phyloP scores from a whole-genome alignment of 2,113 vertebrate genomes.

The Danio rerio region DNA sequence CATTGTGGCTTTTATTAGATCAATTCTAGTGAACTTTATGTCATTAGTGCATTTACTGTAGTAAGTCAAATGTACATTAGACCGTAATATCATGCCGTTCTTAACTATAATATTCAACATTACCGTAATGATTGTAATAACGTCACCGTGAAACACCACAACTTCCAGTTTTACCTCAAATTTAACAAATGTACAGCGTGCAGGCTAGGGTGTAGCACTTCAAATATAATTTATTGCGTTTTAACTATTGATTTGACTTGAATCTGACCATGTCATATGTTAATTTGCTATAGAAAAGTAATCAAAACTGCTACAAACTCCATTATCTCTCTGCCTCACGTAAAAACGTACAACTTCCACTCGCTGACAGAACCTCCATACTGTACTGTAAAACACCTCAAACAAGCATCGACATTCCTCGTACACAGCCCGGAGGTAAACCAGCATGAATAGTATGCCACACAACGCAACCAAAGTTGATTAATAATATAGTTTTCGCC shows the following conservation, averaged over 20 bases:
- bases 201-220: neutral
- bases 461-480: neutral
- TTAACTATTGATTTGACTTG: neutral
- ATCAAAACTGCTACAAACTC: neutral
- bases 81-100: neutral
- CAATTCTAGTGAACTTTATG: neutral
- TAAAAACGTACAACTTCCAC: slow-evolving; percentile 11
- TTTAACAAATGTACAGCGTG: neutral
- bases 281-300: neutral
- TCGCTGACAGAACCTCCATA: neutral
- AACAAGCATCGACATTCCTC: neutral
- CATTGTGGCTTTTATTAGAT: too few species aligned
- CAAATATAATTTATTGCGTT: too few species aligned
- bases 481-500: neutral
- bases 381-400: neutral
- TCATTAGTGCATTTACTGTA: neutral
- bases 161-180: slow-evolving; percentile 5
- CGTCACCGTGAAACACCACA: neutral
- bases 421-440: neutral
- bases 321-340: neutral
- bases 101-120: neutral
- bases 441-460: neutral
- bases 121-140: neutral
- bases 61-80: neutral
- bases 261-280: neutral